Evolutionary conservation across 2,888 invertebrate genomes (phyloP).

Genomic region (Pteria penguin): DNA sequence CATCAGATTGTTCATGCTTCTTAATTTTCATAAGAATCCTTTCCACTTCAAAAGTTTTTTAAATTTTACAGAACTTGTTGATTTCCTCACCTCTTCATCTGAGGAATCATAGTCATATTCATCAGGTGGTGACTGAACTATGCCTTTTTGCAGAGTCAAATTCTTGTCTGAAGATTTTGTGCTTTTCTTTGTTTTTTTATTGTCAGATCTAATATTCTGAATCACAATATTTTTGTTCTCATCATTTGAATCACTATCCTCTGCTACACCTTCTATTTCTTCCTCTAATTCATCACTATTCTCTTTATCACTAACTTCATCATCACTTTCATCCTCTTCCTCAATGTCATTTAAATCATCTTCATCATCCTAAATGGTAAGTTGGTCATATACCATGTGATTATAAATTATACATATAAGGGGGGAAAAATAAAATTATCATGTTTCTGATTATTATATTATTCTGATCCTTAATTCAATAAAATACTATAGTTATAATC

Average conservation of each 20-base stretch:
- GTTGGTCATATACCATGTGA: too few relatives aligned
- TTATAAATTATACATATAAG: too few relatives aligned
- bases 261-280: conserved; percentile 34
- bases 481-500: too few relatives aligned
- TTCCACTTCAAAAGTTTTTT: too few relatives aligned
- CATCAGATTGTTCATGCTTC: too few relatives aligned
- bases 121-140: conserved; percentile 80
- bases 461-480: too few relatives aligned
- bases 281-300: conserved; percentile 23
- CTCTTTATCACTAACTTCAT: not conserved
- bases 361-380: conserved; percentile 40
- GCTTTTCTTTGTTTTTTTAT: conserved; percentile 24
- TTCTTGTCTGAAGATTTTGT: too few relatives aligned
- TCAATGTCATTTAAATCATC: conserved; percentile 45
- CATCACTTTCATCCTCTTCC: conserved; percentile 23
- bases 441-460: too few relatives aligned
- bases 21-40: too few relatives aligned
- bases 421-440: too few relatives aligned
- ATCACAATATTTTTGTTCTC: conserved; percentile 18
- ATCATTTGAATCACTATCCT: conserved; percentile 36
- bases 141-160: too few relatives aligned
- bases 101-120: conserved; percentile 92
- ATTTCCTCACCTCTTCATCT: conserved; percentile 88
- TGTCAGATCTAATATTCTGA: conserved; percentile 24
- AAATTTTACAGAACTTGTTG: too few relatives aligned